Base-by-base conservation (phyloP, 23 tunicate genomes). In the Clavelina lepadiformis region DNA sequence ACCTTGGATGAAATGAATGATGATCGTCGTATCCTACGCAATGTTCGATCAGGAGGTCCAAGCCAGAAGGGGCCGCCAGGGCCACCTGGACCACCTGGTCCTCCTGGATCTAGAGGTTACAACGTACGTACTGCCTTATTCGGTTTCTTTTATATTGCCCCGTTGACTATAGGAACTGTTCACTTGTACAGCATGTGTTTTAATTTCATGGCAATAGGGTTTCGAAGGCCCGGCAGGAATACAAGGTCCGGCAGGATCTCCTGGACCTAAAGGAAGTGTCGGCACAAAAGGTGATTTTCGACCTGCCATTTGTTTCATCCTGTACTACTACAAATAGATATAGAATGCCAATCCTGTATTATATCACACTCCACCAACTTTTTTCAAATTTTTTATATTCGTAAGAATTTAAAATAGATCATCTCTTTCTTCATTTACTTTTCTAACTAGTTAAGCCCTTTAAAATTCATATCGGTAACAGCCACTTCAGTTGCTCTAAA, bases 51-150 rank as follows among this genome's bases (percentile, higher is more conserved):
- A 41, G 35, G 18, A 3, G 57, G 20, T 24, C 3, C 57, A 46
- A 23, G 35, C n/a, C n/a, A n/a, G n/a, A n/a, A n/a, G 29, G 80
- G 60, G 3, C 56, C 60, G 4, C 69, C 38, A 2, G 80, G 80
- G 18, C 91, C 81, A 52, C 91, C 91, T 13, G 91, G 91, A 3
- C 91, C 91, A 33, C 81, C 91, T 1, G 91, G 91, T 45, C 61
- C 45, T 6, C 82, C 67, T 3, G 88, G 88, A 65, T 41, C 71
- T 34, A 37, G 69, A 47, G 88, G 88, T 21, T 41, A 60, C 29
- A 45, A 27, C 34, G 91, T 81, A 65, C 33, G 61, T 11, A 20
- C 15, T 8, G 15, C 15, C 15, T 41, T 41, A 41, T 41, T 41
- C 15, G 11, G 15, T 8, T 8, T 41, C 49, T n/a, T n/a, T n/a